Evolutionary conservation across 2,797 vertebrate genomes (phyloP).

Genomic region (Acanthiza pusilla): DNA sequence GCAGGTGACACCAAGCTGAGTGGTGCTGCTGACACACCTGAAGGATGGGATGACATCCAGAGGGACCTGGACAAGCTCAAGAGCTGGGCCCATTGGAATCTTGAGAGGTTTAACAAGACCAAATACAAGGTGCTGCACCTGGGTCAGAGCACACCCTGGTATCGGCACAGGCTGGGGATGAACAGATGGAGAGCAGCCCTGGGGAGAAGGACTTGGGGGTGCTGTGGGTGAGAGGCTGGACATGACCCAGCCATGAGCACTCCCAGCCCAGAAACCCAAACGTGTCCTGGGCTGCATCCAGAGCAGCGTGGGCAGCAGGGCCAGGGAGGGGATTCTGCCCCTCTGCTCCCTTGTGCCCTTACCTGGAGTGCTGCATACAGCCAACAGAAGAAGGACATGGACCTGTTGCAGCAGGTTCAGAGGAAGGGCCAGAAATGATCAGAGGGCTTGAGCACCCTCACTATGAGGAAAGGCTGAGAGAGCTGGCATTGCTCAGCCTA

Average conservation of each 20-base stretch:
- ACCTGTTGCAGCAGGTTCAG: background rate
- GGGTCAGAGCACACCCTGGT: accelerated
- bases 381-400: accelerated
- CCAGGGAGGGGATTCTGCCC: background rate
- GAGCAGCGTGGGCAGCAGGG: background rate
- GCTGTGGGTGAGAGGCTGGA: background rate
- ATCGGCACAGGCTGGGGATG: accelerated
- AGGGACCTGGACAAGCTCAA: background rate
- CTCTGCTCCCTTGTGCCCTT: background rate
- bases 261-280: background rate
- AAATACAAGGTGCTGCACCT: no score
- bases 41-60: background rate
- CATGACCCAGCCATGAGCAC: background rate
- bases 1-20: background rate
- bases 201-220: accelerated
- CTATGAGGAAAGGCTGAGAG: background rate
- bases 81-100: background rate
- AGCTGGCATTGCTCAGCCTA: background rate
- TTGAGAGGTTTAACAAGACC: background rate
- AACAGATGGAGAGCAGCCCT: background rate
- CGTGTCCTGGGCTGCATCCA: background rate
- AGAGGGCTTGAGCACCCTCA: background rate
- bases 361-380: background rate
- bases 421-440: background rate
- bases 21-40: background rate